phyloP scores from a whole-genome alignment of 2,797 vertebrate genomes.

The Zonotrichia albicollis region DNA sequence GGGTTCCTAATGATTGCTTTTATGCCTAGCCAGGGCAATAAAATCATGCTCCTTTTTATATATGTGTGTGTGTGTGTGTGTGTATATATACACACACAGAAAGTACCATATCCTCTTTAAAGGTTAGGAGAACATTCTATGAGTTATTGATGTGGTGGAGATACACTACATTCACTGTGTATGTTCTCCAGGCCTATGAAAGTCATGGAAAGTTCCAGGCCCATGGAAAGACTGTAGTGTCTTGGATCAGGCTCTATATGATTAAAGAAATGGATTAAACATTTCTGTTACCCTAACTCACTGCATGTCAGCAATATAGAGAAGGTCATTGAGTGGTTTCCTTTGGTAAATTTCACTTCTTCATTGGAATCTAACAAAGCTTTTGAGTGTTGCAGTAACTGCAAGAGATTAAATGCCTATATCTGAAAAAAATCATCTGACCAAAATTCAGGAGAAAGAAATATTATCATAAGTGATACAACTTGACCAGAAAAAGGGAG shows the following conservation, averaged over 20 bases:
- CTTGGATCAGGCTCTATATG: background rate
- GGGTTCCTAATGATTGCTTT: slow-evolving; percentile 34
- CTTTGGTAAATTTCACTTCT: background rate
- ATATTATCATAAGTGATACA: background rate
- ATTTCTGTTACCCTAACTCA: background rate
- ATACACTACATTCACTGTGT: background rate
- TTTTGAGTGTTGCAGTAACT: background rate
- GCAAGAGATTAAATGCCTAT: background rate
- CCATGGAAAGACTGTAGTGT: background rate
- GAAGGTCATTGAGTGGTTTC: background rate
- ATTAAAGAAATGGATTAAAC: background rate
- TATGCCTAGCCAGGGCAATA: slow-evolving; percentile 29
- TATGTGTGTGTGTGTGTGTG: background rate
- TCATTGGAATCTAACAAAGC: background rate
- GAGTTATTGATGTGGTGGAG: background rate
- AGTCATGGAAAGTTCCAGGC: background rate
- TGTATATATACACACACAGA: background rate
- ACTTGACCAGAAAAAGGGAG: background rate
- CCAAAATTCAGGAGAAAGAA: background rate
- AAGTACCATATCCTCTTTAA: background rate
- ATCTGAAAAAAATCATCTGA: background rate
- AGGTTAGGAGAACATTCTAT: background rate
- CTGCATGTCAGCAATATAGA: background rate
- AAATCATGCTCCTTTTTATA: background rate
- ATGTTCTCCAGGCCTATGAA: background rate